Percentiles rank a stretch among this genome's conserved stretches.
phyloP scores from a whole-genome alignment of 1,140 invertebrate species.

The Microplitis mediator region DNA sequence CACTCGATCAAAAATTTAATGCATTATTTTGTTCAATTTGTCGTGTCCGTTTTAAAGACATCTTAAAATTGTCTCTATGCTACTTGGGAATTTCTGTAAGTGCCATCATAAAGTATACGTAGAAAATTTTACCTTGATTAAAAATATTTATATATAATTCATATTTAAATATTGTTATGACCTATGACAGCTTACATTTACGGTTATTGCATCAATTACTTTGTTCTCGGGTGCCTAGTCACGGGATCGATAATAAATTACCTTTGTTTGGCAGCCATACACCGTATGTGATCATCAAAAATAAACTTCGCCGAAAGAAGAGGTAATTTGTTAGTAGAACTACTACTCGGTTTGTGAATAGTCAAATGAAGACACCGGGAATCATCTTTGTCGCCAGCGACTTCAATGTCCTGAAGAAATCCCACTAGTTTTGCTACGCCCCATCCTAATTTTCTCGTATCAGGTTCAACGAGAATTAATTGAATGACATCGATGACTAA shows the following conservation, averaged over 20 bases:
- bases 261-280: conserved; percentile 94
- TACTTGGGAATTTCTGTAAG: too few relatives aligned
- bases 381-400: conserved; percentile 91
- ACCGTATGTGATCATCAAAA: conserved; percentile 98
- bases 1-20: too few relatives aligned
- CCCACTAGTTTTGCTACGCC: conserved; percentile 94
- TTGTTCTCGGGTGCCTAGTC: too few relatives aligned
- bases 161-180: too few relatives aligned
- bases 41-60: too few relatives aligned
- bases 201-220: too few relatives aligned
- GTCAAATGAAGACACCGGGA: conserved; percentile 94
- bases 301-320: conserved; percentile 91
- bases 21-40: too few relatives aligned
- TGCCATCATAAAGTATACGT: too few relatives aligned
- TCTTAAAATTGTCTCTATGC: too few relatives aligned
- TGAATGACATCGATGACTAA: conserved; percentile 94
- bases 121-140: too few relatives aligned
- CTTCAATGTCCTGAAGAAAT: conserved; percentile 83
- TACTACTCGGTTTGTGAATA: conserved; percentile 80
- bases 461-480: conserved; percentile 95
- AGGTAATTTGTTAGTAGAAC: conserved; percentile 73
- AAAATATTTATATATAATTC: too few relatives aligned
- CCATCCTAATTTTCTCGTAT: conserved; percentile 91
- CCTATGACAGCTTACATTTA: too few relatives aligned
- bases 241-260: conserved; percentile 45